Percentiles rank a stretch among this genome's conserved stretches.
phyloP scores from a whole-genome alignment of 2,888 invertebrate genomes.

The Cantharis flavilabris region DNA sequence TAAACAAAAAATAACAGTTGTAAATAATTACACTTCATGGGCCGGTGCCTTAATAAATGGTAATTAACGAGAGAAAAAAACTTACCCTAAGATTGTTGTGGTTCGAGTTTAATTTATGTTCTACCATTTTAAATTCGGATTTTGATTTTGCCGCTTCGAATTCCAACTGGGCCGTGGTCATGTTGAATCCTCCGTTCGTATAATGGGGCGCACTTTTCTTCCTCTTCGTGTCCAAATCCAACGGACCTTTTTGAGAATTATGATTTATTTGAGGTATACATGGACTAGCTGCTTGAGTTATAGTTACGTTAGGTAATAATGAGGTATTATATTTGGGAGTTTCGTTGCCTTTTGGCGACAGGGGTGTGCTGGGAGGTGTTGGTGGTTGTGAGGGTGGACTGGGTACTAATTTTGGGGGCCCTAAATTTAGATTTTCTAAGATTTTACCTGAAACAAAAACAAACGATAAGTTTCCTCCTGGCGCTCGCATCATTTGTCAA shows the following conservation, averaged over 20 bases:
- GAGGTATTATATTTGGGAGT: conserved; percentile 40
- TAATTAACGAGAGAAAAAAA: conserved; percentile 2
- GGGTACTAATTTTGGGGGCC: conserved; percentile 36
- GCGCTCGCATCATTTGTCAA: conserved; percentile 44
- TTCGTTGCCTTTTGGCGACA: conserved; percentile 50
- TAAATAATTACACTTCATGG: not conserved
- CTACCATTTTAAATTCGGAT: conserved; percentile 18
- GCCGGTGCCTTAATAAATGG: not conserved
- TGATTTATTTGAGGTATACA: conserved; percentile 48
- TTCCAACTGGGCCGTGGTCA: conserved; percentile 20
- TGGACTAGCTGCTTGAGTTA: conserved; percentile 49
- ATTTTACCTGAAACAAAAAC: conserved; percentile 54
- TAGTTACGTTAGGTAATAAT: conserved; percentile 44
- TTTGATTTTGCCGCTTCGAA: conserved; percentile 27
- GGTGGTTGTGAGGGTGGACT: conserved; percentile 57
- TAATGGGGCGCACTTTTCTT: conserved; percentile 33
- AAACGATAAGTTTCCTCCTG: conserved; percentile 33
- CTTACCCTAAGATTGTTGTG: conserved; percentile 33
- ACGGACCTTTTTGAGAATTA: conserved; percentile 40
- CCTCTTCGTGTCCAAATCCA: conserved; percentile 42
- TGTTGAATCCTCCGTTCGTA: conserved; percentile 35
- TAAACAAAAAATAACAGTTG: not conserved
- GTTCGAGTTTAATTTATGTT: conserved; percentile 19
- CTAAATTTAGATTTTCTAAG: conserved; percentile 55
- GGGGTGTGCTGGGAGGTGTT: conserved; percentile 58